phyloP scores from a whole-genome alignment of 1,140 invertebrate species.

The Frieseomelitta varia region DNA sequence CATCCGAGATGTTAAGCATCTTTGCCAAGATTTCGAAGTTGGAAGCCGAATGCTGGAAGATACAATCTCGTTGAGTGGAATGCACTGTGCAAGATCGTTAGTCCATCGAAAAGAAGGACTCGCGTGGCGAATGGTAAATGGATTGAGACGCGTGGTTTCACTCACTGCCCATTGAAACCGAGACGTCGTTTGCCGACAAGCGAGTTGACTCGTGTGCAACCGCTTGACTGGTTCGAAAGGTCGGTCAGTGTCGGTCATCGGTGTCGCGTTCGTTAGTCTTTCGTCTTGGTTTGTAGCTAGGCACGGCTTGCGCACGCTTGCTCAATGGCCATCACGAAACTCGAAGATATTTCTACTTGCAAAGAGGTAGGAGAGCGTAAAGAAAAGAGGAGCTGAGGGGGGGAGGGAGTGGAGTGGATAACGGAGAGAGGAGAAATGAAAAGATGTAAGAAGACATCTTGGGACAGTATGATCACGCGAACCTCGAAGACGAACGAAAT shows the following conservation, averaged over 20 bases:
- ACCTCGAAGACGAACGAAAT: background rate
- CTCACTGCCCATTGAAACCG: background rate
- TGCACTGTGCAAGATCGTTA: background rate
- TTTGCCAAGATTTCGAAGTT: background rate
- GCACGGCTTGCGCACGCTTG: background rate
- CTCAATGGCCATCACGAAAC: background rate
- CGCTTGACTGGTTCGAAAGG: constrained; percentile 29
- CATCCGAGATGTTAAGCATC: background rate
- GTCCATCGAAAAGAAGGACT: background rate
- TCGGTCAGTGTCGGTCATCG: constrained; percentile 22
- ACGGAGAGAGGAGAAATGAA: background rate
- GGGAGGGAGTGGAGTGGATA: background rate
- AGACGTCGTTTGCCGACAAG: background rate
- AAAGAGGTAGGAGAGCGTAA: background rate
- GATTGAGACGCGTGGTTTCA: background rate
- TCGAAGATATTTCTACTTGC: background rate
- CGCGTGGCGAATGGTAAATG: background rate
- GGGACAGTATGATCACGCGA: background rate
- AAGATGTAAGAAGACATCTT: background rate
- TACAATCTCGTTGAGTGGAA: background rate
- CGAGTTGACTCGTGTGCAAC: constrained; percentile 16
- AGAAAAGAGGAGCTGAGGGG: background rate
- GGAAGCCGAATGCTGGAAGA: background rate
- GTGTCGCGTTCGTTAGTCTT: constrained; percentile 1
- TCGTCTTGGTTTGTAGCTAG: background rate